These are phyloP conservation scores for Centroberyx gerrardi DNA, from an alignment of 2,797 vertebrate species.

Conservation along the genomic window DNA sequence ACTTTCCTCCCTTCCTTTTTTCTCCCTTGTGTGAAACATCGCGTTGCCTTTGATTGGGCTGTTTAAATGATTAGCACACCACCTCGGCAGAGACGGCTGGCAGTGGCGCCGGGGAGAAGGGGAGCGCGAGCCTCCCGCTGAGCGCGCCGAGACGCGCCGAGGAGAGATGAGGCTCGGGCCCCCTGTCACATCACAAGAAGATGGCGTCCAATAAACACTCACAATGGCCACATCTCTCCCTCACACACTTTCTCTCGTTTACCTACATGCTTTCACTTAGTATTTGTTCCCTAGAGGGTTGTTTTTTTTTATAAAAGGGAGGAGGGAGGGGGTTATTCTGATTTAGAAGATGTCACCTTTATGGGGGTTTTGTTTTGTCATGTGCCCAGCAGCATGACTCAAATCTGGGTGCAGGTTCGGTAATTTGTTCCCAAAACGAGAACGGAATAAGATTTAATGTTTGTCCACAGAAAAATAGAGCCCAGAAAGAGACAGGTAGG, in stretches of 20 bases:
- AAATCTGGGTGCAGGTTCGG: conserved; percentile 50
- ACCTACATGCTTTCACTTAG: conserved; percentile 79
- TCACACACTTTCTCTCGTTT: conserved; percentile 69
- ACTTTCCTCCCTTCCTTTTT: conserved; percentile 82
- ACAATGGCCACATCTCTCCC: conserved; percentile 66
- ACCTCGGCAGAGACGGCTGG: conserved; percentile 82
- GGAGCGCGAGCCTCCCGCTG: conserved; percentile 81
- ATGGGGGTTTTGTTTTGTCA: conserved; percentile 64
- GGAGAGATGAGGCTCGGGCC: conserved; percentile 78
- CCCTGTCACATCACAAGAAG: conserved; percentile 85
- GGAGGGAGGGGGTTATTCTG: conserved; percentile 48
- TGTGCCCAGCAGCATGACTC: conserved; percentile 43
- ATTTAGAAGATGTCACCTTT: conserved; percentile 67
- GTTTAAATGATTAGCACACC: conserved; percentile 90
- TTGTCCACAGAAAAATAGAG: conserved; percentile 24
- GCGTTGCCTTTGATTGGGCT: conserved; percentile 88
- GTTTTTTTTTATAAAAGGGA: conserved; percentile 35
- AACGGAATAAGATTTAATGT: conserved; percentile 26
- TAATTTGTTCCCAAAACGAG: conserved; percentile 40
- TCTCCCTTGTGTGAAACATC: conserved; percentile 84
- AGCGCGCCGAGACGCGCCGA: conserved; percentile 64
- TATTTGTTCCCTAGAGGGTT: conserved; percentile 75
- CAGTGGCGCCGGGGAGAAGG: conserved; percentile 73
- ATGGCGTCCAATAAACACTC: conserved; percentile 77
- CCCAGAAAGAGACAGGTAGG: background rate